These are phyloP conservation scores for Cavia porcellus DNA, from an alignment of 2,113 vertebrate genomes.

Conservation along the genomic window DNA sequence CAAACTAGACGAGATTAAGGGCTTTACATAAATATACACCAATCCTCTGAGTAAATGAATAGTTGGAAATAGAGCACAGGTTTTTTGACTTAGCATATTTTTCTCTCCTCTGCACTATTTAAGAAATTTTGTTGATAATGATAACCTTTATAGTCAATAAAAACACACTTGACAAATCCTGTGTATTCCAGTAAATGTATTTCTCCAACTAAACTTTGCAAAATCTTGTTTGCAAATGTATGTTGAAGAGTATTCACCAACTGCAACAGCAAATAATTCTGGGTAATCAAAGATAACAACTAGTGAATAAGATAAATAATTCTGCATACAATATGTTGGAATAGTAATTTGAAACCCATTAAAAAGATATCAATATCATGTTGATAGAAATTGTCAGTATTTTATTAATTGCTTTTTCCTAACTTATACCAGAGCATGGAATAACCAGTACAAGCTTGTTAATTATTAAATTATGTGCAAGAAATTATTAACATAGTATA, in stretches of 20 bases:
- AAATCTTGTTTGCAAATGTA: constrained; percentile 29
- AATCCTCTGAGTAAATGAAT: background rate
- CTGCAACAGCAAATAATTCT: background rate
- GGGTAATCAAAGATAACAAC: background rate
- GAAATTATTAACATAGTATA: background rate
- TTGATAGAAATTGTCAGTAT: constrained; percentile 26
- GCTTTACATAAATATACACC: background rate
- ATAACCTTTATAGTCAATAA: background rate
- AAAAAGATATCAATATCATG: background rate
- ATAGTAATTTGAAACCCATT: constrained; percentile 25
- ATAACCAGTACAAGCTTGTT: background rate
- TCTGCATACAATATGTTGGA: constrained; percentile 35
- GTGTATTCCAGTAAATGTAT: background rate
- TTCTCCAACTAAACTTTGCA: constrained; percentile 36
- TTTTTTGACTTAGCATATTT: constrained; percentile 15
- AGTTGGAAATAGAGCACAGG: background rate
- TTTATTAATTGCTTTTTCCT: background rate
- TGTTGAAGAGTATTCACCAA: constrained; percentile 29
- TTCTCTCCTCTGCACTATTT: background rate
- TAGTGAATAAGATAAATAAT: background rate
- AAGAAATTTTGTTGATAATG: background rate
- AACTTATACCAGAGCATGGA: background rate
- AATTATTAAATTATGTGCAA: background rate
- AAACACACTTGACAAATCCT: constrained; percentile 26
- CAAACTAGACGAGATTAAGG: background rate